Base-by-base conservation (phyloP, 2,113 vertebrate species). In the Peucedramus taeniatus region DNA sequence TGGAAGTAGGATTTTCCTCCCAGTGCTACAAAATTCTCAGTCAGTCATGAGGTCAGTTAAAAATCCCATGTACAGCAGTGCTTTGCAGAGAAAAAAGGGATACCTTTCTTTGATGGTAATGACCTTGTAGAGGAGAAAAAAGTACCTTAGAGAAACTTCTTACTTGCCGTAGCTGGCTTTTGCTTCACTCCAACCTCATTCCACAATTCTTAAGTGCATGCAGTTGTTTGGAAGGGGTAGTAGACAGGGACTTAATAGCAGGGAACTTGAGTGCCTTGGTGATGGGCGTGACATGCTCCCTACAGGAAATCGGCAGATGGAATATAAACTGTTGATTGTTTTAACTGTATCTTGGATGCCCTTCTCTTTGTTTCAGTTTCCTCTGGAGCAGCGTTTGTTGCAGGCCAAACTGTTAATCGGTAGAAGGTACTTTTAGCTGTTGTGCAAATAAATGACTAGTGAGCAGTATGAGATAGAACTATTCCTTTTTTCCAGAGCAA, bases 281-380 rank as follows among this genome's bases (percentile, higher is more conserved):
- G 76, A 60, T 87, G 83, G 89, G 72, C 0, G 49, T 89, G 81
- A 60, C 53, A 4, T 33, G 40, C 40, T 87, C 53, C 35, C 74
- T 64, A 27, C 77, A 76, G 89, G 93, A 96, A 94, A 61, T 1
- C 4, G 13, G 31, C 5, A 5, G 56, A 45, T 65, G 79, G 79
- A 91, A 93, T 93, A 33, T 64, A 89, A 93, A 69, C 81, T 85
- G 74, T 68, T 75, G 37, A 69, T 91, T 91, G 77, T 91, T 94
- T 49, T 65, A 75, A 47, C 57, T 76, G 37, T 89, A 65, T 49
- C 81, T 89, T 71, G 69, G n/a, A 61, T 79, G 42, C 76, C 49
- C 37, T 87, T 66, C 24, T 59, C 57, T 94, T 91, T 94, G 83
- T 93, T 91, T 91, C 63, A 47, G 1, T 95, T 95, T 95, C 89